Evolutionary conservation across 2,797 vertebrate genomes (phyloP).

Genomic region (Xenentodon cancila): DNA sequence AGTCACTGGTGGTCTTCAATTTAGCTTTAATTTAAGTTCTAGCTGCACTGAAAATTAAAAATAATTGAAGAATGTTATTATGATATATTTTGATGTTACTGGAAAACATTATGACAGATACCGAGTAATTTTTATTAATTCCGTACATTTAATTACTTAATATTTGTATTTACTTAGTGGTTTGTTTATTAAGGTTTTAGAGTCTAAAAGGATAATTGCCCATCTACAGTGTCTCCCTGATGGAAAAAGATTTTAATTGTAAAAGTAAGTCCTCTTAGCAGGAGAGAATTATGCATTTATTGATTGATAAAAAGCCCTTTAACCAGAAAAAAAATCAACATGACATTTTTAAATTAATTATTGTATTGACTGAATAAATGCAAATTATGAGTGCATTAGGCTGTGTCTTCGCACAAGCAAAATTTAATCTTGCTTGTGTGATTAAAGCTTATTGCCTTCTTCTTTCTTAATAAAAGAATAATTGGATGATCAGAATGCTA

Average conservation of each 20-base stretch:
- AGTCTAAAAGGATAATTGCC: constrained; percentile 1
- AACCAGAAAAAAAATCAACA: constrained; percentile 39
- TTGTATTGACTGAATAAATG: constrained; percentile 38
- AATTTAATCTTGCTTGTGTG: constrained; percentile 24
- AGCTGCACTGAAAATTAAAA: no score
- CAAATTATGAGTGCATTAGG: constrained; percentile 46
- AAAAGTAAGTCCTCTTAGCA: constrained; percentile 3
- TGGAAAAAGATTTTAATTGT: constrained; percentile 7
- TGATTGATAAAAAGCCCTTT: constrained; percentile 15
- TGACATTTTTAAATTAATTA: constrained; percentile 38
- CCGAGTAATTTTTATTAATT: neutral
- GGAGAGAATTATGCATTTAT: constrained; percentile 21
- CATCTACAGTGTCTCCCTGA: neutral
- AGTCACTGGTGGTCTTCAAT: no score
- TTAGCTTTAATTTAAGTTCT: no score
- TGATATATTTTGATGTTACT: no score
- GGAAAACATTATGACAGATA: no score
- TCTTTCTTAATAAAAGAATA: constrained; percentile 27
- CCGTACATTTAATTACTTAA: neutral
- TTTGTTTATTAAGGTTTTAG: constrained; percentile 4
- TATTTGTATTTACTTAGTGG: neutral
- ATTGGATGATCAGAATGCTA: constrained; percentile 38
- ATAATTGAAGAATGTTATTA: no score
- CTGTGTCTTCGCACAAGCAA: constrained; percentile 18
- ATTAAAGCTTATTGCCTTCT: constrained; percentile 3